A percentile compares a stretch with the other conserved stretches of the same genome.
Evolutionary conservation across 1,140 invertebrate species (phyloP).

Genomic region (Elymnias hypermnestra): DNA sequence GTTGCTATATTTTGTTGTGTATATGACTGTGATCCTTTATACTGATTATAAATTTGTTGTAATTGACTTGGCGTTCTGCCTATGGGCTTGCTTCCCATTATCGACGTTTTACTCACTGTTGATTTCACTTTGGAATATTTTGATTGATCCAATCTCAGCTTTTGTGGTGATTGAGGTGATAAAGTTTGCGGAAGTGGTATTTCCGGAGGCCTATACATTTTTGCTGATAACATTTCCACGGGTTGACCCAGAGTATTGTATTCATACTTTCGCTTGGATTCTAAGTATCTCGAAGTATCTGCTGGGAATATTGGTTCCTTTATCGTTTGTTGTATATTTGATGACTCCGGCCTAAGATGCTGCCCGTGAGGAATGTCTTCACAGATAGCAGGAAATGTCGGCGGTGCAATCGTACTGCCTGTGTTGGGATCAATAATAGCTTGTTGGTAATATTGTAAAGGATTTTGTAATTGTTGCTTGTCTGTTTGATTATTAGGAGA

Average conservation of each 20-base stretch:
- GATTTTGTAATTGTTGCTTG: conserved; percentile 19
- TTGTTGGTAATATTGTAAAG: conserved; percentile 22
- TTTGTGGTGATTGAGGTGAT: conserved; percentile 37
- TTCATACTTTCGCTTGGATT: conserved; percentile 21
- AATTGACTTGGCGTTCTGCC: conserved; percentile 47
- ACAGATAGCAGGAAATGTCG: conserved; percentile 21
- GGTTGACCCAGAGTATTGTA: conserved; percentile 62
- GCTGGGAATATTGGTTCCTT: conserved; percentile 51
- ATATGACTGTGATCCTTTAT: conserved; percentile 54
- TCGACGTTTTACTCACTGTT: conserved; percentile 54
- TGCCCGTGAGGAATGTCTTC: conserved; percentile 15
- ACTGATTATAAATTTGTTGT: conserved; percentile 58
- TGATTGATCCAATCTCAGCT: conserved; percentile 18
- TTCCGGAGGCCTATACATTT: conserved; percentile 30
- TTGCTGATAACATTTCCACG: conserved; percentile 37
- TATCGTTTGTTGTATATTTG: conserved; percentile 20
- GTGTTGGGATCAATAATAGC: conserved; percentile 23
- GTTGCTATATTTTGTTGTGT: conserved; percentile 47
- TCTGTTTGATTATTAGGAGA: background rate
- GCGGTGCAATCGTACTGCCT: background rate
- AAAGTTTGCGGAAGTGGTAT: conserved; percentile 48
- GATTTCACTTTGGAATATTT: conserved; percentile 45
- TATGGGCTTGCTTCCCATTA: conserved; percentile 32
- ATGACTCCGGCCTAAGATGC: background rate
- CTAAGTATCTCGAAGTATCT: conserved; percentile 31